phyloP scores from a whole-genome alignment of 2,113 vertebrate genomes.

The Oreochromis spilurus region DNA sequence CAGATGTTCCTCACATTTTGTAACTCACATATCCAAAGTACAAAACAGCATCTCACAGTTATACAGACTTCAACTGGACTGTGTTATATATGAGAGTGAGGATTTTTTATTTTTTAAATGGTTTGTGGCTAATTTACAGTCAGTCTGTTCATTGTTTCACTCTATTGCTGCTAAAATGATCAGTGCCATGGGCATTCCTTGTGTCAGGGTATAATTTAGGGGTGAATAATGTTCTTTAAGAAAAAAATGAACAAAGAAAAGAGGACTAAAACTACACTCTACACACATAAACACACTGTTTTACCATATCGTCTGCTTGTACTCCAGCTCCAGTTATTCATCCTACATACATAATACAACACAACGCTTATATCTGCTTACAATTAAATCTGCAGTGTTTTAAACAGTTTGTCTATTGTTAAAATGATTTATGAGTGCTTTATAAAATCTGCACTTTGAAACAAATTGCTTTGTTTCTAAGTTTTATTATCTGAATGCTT shows the following conservation, averaged over 20 bases:
- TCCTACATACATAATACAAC: not conserved
- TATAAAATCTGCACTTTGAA: not conserved
- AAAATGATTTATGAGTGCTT: not conserved
- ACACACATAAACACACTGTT: not conserved
- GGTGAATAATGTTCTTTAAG: too few species aligned
- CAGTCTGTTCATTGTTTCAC: too few species aligned
- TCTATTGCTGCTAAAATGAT: too few species aligned
- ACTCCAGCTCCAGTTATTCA: too few species aligned
- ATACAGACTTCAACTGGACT: too few species aligned
- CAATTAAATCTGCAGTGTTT: not conserved
- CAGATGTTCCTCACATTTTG: not conserved
- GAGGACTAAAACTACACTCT: too few species aligned
- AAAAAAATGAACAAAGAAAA: too few species aligned
- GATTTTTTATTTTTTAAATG: too few species aligned
- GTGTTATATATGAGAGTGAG: too few species aligned
- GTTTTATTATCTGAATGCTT: not conserved
- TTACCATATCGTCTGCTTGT: not conserved
- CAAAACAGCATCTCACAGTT: not conserved
- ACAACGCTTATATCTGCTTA: not conserved
- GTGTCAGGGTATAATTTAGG: too few species aligned
- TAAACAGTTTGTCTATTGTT: not conserved
- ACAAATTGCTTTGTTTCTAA: not conserved
- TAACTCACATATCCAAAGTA: not conserved
- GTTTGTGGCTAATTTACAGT: not conserved
- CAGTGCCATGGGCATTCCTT: too few species aligned